Evolutionary conservation across 2,113 vertebrate species (phyloP), one percentile per base, ranked within the genome.

Genomic region (Phylloscopus whistleri): DNA sequence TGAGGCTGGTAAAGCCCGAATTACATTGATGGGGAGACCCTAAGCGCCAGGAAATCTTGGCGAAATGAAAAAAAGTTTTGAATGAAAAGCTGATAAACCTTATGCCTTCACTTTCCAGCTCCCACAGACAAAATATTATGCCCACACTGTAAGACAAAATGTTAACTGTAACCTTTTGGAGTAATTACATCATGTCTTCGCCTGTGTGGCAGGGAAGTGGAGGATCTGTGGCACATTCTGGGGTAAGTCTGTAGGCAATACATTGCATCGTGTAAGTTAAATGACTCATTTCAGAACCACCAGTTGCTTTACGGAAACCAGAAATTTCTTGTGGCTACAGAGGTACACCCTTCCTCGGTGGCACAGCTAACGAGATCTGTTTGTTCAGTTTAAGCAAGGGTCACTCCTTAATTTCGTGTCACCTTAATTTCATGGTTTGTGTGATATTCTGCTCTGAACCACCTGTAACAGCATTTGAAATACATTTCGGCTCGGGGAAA

Each of bases 401-500:
- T 28, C 27, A 9, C 24, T 41, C 31, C 82, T 72, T 44, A 39
- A 55, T 37, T 69, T 51, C 6, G 0, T 37, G 49, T 41, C 4
- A 1, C 20, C 33, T 35, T 70, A 14, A 60, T 68, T 51, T 49
- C 68, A 49, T 1, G n/a, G 41, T 7, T 35, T 46, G 37, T 11
- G 43, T 22, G 56, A 55, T 22, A 23, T 52, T 75, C 30, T 72
- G 39, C 49, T 72, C 51, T 56, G 59, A 43, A 37, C 22, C 16
- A 39, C 60, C 30, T 46, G 0, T 14, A 31, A 24, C 6, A 67
- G 27, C 16, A 51, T 20, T 30, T 48, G 43, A 56, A 76, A 30
- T 6, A 31, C 16, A 4, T 49, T 64, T 28, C 52, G 0, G 0
- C 21, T 12, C 2, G 16, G 30, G 21, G 19, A 60, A 51, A 46